A percentile compares a stretch with the other conserved stretches of the same genome.
These are phyloP conservation scores for Cyprinodon brontotheroides DNA, from an alignment of 2,113 vertebrate genomes.

Conservation along the genomic window DNA sequence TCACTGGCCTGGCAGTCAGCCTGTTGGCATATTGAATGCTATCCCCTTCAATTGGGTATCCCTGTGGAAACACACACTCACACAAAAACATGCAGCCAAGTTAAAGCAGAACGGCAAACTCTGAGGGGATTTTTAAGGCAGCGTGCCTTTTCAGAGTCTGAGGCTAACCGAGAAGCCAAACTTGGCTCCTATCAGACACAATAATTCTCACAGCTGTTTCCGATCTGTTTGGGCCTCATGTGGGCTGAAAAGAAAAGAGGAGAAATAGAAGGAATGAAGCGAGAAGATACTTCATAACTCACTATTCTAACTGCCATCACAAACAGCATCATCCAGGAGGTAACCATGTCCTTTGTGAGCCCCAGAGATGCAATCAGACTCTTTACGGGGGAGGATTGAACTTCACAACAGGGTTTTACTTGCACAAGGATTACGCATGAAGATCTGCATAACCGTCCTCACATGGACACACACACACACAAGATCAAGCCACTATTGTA, in stretches of 20 bases:
- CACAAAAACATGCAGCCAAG: conserved; percentile 38
- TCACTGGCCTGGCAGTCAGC: conserved; percentile 59
- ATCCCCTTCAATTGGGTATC: conserved; percentile 64
- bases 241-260: conserved; percentile 29
- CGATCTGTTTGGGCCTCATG: conserved; percentile 64
- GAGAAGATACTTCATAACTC: conserved; percentile 12
- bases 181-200: conserved; percentile 52
- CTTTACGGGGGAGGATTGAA: conserved; percentile 41
- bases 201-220: conserved; percentile 77
- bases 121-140: conserved; percentile 40
- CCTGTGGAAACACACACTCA: conserved; percentile 27
- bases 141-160: conserved; percentile 24
- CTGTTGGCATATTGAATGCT: conserved; percentile 57
- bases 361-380: conserved; percentile 36
- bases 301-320: conserved; percentile 10
- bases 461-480: conserved; percentile 19
- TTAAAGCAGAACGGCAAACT: conserved; percentile 47
- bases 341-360: conserved; percentile 38
- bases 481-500: conserved; percentile 18
- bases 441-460: conserved; percentile 45
- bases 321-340: conserved; percentile 19
- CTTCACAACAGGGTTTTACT: conserved; percentile 64
- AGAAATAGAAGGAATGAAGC: conserved; percentile 16
- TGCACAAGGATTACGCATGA: conserved; percentile 50
- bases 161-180: conserved; percentile 43